Evolutionary conservation across 2,888 invertebrate genomes (phyloP), one percentile per base, ranked within the genome.

Genomic region (Drosophila peninsularis): DNA sequence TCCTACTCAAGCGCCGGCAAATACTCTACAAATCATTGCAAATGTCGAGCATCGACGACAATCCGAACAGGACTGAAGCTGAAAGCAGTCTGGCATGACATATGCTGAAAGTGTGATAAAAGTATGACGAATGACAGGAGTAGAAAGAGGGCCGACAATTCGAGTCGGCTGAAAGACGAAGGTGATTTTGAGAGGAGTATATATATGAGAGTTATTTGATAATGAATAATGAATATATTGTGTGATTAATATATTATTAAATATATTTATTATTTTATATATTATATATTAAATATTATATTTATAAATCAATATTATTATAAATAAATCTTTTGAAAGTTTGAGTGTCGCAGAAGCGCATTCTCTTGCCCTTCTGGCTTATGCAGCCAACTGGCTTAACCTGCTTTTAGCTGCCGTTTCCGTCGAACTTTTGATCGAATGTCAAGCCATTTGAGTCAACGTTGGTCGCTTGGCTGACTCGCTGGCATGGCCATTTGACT

Each of bases 371-470:
- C 14, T 2, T 5, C 19, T 49, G 32, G 63, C 54, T 27, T 21
- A 50, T 10, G 27, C 9, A 3, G 5, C n/a, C 19, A 10, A 11
- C 44, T 68, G 13, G n/a, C 44, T 68, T 34, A 69, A 54, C 50
- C 56, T 17, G 74, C 79, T 64, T 75, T 66, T 62, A 47, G 75
- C 63, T 64, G 62, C 54, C 42, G 70, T 65, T 84, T 75, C 69
- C 70, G 62, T 74, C 69, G 74, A 78, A 79, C 81, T 87, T 85
- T 79, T 82, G 82, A 82, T 82, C 88, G 80, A 82, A 87, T 82
- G 82, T 87, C 88, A 84, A 84, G 85, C 79, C 88, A 82, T 83
- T 83, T 71, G 75, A 84, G 82, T 79, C 71, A 73, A 76, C 70
- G 84, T 61, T 53, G 72, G 68, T 71, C 63, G 82, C 64, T 62